A percentile compares a stretch with the other conserved stretches of the same genome.
Evolutionary conservation across 2,113 vertebrate genomes (phyloP).

Genomic region (Pseudonaja textilis): DNA sequence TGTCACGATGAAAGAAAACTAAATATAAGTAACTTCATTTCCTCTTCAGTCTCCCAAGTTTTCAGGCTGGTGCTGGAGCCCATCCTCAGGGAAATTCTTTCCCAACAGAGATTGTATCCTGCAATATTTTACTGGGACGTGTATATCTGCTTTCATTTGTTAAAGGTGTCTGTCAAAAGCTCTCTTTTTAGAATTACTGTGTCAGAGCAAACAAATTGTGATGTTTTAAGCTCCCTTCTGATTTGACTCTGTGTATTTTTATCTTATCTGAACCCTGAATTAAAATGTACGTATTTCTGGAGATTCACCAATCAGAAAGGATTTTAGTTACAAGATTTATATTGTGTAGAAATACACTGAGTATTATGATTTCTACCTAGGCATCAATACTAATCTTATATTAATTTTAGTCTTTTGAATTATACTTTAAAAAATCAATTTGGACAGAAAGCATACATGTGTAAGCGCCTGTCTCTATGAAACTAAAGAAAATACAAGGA

Average conservation of each 20-base stretch:
- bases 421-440: background rate
- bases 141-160: background rate
- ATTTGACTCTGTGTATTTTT: constrained; percentile 3
- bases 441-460: too few relatives aligned
- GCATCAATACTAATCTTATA: background rate
- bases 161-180: background rate
- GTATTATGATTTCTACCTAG: background rate
- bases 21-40: background rate
- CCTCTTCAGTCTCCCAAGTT: background rate
- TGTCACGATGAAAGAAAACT: background rate
- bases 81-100: background rate
- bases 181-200: constrained; percentile 7
- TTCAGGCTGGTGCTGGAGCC: background rate
- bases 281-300: background rate
- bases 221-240: constrained; percentile 14
- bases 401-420: background rate
- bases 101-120: background rate
- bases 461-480: background rate
- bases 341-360: background rate
- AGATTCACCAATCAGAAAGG: background rate
- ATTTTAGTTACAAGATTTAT: background rate
- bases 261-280: background rate
- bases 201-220: constrained; percentile 9
- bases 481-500: background rate
- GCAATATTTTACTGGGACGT: background rate